These are phyloP conservation scores for Nansenia antarctica DNA, from an alignment of 2,113 vertebrate genomes.

Conservation along the genomic window DNA sequence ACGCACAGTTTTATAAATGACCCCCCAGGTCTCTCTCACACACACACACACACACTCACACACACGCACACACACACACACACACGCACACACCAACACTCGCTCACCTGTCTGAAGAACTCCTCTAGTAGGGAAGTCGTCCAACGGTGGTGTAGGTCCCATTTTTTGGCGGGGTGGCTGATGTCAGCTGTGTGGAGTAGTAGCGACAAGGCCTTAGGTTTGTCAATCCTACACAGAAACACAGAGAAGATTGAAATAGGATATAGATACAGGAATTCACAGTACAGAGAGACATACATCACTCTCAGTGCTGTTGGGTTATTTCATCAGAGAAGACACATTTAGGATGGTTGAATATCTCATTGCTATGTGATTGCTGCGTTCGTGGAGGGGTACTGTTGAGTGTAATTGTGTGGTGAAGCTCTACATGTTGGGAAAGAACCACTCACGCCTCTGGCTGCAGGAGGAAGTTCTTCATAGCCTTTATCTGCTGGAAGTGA, in stretches of 20 bases:
- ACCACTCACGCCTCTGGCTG: constrained; percentile 87
- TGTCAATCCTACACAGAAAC: constrained; percentile 83
- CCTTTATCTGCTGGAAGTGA: constrained; percentile 96
- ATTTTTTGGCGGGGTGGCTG: constrained; percentile 93
- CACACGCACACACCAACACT: neutral
- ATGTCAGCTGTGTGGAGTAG: constrained; percentile 95
- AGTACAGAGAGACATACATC: no score
- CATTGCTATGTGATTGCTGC: no score
- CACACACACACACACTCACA: neutral
- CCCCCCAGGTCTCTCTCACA: neutral
- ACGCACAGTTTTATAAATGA: no score
- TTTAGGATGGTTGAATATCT: no score
- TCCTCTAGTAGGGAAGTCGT: constrained; percentile 93
- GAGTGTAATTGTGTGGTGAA: neutral
- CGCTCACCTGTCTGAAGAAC: constrained; percentile 91
- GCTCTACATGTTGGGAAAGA: neutral
- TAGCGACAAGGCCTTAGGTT: constrained; percentile 93
- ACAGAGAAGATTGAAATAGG: constrained; percentile 16
- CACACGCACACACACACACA: neutral
- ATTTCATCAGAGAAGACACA: no score
- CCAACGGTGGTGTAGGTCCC: constrained; percentile 91
- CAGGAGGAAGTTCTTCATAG: constrained; percentile 87
- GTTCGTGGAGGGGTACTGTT: neutral
- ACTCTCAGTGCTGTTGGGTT: no score
- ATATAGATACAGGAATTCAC: neutral